Evolutionary conservation across 2,888 invertebrate genomes (phyloP).

Genomic region (Drosophila sordidula): DNA sequence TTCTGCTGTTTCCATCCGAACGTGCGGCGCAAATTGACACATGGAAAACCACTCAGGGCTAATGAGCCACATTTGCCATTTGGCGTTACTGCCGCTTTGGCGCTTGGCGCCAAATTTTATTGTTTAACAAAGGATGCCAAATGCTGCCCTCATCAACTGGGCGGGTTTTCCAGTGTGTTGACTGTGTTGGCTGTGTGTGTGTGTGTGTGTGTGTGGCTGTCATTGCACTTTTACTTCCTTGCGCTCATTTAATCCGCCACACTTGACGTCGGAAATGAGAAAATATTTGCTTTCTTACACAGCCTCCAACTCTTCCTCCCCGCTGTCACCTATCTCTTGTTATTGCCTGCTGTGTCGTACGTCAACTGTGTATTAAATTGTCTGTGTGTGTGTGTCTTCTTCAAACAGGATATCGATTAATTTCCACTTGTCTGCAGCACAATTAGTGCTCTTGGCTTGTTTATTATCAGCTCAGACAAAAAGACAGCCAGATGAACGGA

Average conservation of each 20-base stretch:
- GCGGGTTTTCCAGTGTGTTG: constrained; percentile 16
- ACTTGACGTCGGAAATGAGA: constrained; percentile 69
- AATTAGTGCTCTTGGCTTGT: constrained; percentile 73
- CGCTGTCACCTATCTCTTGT: not conserved
- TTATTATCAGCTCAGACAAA: constrained; percentile 55
- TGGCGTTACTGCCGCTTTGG: constrained; percentile 38
- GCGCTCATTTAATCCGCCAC: constrained; percentile 50
- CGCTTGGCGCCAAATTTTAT: constrained; percentile 68
- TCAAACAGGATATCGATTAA: constrained; percentile 76
- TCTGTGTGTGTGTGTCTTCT: constrained; percentile 49
- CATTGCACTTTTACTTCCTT: constrained; percentile 49
- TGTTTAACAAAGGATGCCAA: constrained; percentile 61
- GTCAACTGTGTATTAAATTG: constrained; percentile 42
- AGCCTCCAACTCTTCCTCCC: not conserved
- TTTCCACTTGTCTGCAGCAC: constrained; percentile 74
- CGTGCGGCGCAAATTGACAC: constrained; percentile 21
- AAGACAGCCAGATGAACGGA: constrained; percentile 8
- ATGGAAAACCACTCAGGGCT: constrained; percentile 54
- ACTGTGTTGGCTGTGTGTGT: constrained; percentile 1
- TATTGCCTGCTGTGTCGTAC: constrained; percentile 21
- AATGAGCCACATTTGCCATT: constrained; percentile 47
- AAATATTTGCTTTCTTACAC: constrained; percentile 58
- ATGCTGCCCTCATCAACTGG: constrained; percentile 50
- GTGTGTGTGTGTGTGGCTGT: constrained; percentile 16
- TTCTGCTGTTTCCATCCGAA: not conserved